Conservation (phyloP, 2,113 vertebrate genomes). For the Corapipo altera region DNA sequence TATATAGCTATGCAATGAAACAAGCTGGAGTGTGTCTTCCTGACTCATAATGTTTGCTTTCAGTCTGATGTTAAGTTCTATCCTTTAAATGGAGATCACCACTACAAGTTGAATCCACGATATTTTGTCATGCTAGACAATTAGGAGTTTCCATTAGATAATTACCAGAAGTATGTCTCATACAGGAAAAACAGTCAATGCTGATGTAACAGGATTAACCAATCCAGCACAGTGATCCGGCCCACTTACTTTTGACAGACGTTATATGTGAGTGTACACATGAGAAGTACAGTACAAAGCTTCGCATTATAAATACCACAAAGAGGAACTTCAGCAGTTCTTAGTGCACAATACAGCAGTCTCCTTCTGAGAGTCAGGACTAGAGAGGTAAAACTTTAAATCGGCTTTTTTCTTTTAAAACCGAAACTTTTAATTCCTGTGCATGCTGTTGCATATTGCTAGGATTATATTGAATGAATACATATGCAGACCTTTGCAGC, state of each 20-base stretch:
- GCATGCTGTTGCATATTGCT: constrained; percentile 42
- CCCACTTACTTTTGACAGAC: constrained; percentile 73
- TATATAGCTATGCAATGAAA: constrained; percentile 13
- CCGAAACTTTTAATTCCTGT: constrained; percentile 53
- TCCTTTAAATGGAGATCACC: constrained; percentile 62
- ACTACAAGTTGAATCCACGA: constrained; percentile 55
- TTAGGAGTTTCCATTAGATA: constrained; percentile 78
- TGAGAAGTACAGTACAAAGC: constrained; percentile 79
- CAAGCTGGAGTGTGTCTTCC: constrained; percentile 54
- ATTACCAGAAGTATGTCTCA: constrained; percentile 80
- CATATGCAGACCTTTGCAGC: constrained; percentile 34
- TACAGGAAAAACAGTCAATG: constrained; percentile 79
- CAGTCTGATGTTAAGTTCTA: constrained; percentile 48
- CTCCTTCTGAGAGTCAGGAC: constrained; percentile 66
- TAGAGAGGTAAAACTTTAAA: constrained; percentile 75
- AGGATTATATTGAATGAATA: background rate
- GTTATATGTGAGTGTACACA: constrained; percentile 72
- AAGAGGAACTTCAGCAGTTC: constrained; percentile 74
- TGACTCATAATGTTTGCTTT: constrained; percentile 52
- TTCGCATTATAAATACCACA: constrained; percentile 71
- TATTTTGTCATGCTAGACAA: constrained; percentile 71
- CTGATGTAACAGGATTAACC: constrained; percentile 78
- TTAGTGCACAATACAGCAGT: constrained; percentile 71
- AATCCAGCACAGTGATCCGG: constrained; percentile 73
- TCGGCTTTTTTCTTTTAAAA: constrained; percentile 48